Percentiles rank a stretch among this genome's conserved stretches.
These are phyloP conservation scores for Phaenicophaeus curvirostris DNA, from an alignment of 2,797 vertebrate genomes.

Conservation along the genomic window DNA sequence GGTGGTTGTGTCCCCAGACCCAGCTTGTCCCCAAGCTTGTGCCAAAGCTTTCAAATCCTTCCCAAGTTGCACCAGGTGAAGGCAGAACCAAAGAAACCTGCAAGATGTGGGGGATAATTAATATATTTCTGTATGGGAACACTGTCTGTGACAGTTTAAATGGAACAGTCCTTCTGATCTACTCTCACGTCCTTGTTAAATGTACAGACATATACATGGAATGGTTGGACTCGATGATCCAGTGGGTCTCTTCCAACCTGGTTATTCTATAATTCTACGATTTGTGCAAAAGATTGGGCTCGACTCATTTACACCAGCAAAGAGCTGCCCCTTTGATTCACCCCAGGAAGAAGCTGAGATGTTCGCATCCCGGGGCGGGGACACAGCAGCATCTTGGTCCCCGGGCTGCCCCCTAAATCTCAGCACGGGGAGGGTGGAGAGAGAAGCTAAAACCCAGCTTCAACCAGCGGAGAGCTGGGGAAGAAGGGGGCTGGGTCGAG, in stretches of 20 bases:
- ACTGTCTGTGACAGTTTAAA: too few relatives aligned
- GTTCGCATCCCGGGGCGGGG: background rate
- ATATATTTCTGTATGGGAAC: too few relatives aligned
- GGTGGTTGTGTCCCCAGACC: background rate
- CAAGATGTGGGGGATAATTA: too few relatives aligned
- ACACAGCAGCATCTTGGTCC: background rate
- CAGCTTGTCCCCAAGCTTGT: background rate
- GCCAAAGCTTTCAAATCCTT: background rate
- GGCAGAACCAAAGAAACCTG: background rate
- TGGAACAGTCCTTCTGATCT: too few relatives aligned
- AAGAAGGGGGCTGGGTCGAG: background rate
- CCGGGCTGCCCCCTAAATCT: background rate
- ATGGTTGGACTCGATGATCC: too few relatives aligned
- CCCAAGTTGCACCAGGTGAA: rapidly evolving
- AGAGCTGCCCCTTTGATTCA: background rate
- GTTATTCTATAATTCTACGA: too few relatives aligned
- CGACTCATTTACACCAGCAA: background rate
- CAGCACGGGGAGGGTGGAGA: background rate
- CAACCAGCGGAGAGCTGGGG: background rate
- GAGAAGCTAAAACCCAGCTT: background rate
- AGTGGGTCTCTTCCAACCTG: too few relatives aligned
- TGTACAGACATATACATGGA: too few relatives aligned
- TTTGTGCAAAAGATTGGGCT: background rate
- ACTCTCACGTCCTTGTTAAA: too few relatives aligned
- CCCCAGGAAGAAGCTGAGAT: background rate